Evolutionary conservation across 2,888 invertebrate species (phyloP), one percentile per base, ranked within the genome.

Genomic region (Acrobasis suavella): DNA sequence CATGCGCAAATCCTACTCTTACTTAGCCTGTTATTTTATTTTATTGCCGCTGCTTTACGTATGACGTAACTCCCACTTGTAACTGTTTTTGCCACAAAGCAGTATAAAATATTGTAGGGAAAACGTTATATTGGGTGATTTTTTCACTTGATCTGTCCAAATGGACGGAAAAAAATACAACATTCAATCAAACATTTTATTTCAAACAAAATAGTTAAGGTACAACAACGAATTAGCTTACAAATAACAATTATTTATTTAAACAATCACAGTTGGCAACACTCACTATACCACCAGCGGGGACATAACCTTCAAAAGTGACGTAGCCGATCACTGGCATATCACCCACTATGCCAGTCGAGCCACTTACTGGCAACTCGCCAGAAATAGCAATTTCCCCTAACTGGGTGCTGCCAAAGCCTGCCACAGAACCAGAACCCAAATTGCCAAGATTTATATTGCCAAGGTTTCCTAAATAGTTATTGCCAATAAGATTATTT

Each of bases 251-350:
- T 56, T 71, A 65, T 32, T 67, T 69, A 2, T 79, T 84, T 62
- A 78, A 76, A 1, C 60, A 65, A 9, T 70, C 68, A 17, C 80
- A 80, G 42, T 74, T 83, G 0, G 85, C 87, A 5, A 90, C 83
- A 8, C 83, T 83, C 0, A 91, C 90, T 5, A 83, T 67, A 0
- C 91, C 90, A 15, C 82, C 85, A 0, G 88, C 90, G 60, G 91
- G 90, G 32, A 91, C 72, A 2, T 77, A 76, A 0, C 90, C 91
- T 61, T 91, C 90, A 61, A 91, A 91, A 2, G 84, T 85, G 0
- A 91, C 90, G 62, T 85, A 90, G 56, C 91, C 91, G 67, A 90
- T 85, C 0, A 91, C 86, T 67, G 90, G 89, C 63, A 87, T 83
- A 42, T 89, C 87, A 10, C 90, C 91, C 54, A 76, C 62, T 0